Conservation (phyloP, 1,140 invertebrate genomes). For the Luehdorfia chinensis region DNA sequence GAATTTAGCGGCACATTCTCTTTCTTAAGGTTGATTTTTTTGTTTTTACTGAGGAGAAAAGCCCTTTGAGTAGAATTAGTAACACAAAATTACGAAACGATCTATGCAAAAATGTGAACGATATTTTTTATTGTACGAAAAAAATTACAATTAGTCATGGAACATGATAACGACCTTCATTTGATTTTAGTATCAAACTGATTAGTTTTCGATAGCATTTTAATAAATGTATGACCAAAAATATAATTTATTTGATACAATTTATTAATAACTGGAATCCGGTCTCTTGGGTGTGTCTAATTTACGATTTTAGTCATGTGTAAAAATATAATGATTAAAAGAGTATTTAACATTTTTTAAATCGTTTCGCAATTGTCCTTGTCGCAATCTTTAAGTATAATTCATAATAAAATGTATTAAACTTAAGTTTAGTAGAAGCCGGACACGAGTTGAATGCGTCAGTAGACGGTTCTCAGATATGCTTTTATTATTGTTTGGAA, state of each 20-base stretch:
- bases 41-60: constrained; percentile 1
- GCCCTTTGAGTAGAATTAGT: too few relatives aligned
- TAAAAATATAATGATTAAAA: neutral
- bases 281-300: constrained; percentile 6
- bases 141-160: constrained; percentile 3
- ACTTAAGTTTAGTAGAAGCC: too few relatives aligned
- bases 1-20: constrained; percentile 17
- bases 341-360: neutral
- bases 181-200: constrained; percentile 5
- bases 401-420: too few relatives aligned
- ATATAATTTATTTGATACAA: constrained; percentile 3
- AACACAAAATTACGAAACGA: too few relatives aligned
- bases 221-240: constrained; percentile 11
- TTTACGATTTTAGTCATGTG: constrained; percentile 13
- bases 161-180: constrained; percentile 8
- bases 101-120: neutral
- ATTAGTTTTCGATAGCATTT: constrained; percentile 15
- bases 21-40: constrained; percentile 7
- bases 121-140: neutral
- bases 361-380: neutral
- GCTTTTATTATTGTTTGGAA: too few relatives aligned
- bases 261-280: neutral
- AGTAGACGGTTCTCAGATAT: too few relatives aligned
- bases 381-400: neutral
- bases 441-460: too few relatives aligned